phyloP scores from a whole-genome alignment of 1,140 invertebrate genomes.

The Drosophila baimaii region DNA sequence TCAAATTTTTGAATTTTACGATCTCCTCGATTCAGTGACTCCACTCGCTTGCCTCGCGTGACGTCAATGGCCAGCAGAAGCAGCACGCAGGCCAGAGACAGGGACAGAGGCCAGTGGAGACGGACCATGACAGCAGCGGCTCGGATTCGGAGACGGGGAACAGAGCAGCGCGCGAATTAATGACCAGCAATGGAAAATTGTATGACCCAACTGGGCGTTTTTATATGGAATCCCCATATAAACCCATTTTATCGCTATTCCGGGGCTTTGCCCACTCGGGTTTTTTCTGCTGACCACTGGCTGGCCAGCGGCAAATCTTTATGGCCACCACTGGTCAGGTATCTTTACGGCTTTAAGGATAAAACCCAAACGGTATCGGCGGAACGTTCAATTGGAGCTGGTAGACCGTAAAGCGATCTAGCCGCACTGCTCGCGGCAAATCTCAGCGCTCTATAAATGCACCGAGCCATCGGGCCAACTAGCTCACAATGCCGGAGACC shows the following conservation, averaged over 20 bases:
- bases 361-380: conserved; percentile 47
- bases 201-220: conserved; percentile 61
- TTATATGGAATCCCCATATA: conserved; percentile 61
- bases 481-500: conserved; percentile 34
- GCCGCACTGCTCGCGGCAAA: conserved; percentile 23
- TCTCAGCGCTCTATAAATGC: conserved; percentile 63
- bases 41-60: conserved; percentile 59
- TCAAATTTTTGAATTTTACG: conserved; percentile 23
- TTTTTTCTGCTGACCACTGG: conserved; percentile 29
- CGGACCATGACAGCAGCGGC: conserved; percentile 2
- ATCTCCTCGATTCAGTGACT: conserved; percentile 46
- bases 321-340: background rate
- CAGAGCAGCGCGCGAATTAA: conserved; percentile 60
- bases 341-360: conserved; percentile 51
- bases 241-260: conserved; percentile 41
- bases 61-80: conserved; percentile 71
- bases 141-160: conserved; percentile 4
- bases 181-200: conserved; percentile 66
- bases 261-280: conserved; percentile 35
- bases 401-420: conserved; percentile 13
- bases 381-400: conserved; percentile 32
- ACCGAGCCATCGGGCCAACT: background rate
- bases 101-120: conserved; percentile 5
- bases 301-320: conserved; percentile 58
- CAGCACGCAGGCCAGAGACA: conserved; percentile 12